Percentiles rank a stretch among this genome's conserved stretches.
These are phyloP conservation scores for Metopolophium dirhodum DNA, from an alignment of 1,140 invertebrate species.

Conservation along the genomic window DNA sequence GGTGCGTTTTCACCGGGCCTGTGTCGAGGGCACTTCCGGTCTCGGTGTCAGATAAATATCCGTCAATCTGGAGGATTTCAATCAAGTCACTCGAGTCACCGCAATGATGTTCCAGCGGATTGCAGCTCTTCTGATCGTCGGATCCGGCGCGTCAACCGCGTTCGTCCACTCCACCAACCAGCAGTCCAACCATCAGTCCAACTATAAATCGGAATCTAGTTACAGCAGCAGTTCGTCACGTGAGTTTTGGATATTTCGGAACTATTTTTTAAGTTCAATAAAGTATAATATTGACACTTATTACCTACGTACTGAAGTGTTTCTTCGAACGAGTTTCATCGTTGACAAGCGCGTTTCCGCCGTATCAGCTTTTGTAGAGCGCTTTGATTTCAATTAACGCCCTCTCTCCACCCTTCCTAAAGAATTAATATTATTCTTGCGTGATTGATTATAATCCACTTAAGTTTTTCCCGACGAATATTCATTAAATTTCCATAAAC, in stretches of 20 bases:
- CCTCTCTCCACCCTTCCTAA: neutral
- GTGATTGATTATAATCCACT: neutral
- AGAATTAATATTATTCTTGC: neutral
- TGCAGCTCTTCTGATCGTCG: neutral
- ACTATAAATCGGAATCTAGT: neutral
- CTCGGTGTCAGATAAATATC: neutral
- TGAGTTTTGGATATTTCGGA: neutral
- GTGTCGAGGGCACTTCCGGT: slow-evolving; percentile 41
- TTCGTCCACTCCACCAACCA: neutral
- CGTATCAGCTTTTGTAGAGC: neutral
- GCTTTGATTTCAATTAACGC: neutral
- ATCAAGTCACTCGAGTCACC: neutral
- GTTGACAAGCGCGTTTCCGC: neutral
- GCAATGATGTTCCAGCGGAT: neutral
- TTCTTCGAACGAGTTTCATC: neutral
- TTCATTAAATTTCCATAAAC: neutral
- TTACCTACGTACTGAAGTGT: neutral
- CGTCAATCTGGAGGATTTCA: neutral
- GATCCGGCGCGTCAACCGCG: neutral
- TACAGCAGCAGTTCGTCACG: slow-evolving; percentile 37
- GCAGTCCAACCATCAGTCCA: slow-evolving; percentile 3
- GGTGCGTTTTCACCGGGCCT: slow-evolving; percentile 33
- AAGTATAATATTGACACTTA: neutral
- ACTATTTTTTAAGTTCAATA: neutral
- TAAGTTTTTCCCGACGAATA: neutral